phyloP scores from a whole-genome alignment of 1,140 invertebrate species.

The Acromyrmex charruanus region DNA sequence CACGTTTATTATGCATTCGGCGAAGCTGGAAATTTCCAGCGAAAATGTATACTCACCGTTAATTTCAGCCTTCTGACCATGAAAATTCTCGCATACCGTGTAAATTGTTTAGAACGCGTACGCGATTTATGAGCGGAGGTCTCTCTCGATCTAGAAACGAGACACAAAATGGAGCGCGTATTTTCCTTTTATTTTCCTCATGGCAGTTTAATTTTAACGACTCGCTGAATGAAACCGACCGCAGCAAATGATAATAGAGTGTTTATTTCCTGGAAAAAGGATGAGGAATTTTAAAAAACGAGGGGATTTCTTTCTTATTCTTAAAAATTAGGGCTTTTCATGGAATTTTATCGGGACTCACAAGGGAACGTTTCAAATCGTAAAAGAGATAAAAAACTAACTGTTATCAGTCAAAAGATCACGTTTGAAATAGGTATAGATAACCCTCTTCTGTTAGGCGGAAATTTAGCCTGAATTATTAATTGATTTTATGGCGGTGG shows the following conservation, averaged over 20 bases:
- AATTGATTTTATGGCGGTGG: background rate
- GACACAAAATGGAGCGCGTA: background rate
- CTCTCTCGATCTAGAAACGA: background rate
- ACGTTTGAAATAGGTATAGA: too few relatives aligned
- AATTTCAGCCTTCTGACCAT: conserved; percentile 25
- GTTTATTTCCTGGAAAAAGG: too few relatives aligned
- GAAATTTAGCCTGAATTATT: background rate
- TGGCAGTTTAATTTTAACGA: conserved; percentile 34
- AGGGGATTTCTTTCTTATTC: too few relatives aligned
- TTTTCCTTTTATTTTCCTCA: background rate
- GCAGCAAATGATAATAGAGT: background rate
- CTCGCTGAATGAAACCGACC: background rate
- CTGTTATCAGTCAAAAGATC: too few relatives aligned
- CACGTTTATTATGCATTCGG: background rate
- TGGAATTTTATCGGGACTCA: too few relatives aligned
- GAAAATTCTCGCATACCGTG: background rate
- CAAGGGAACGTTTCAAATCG: too few relatives aligned
- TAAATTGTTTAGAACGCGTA: conserved; percentile 30
- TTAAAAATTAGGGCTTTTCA: too few relatives aligned
- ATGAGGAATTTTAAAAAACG: too few relatives aligned
- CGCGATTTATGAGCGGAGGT: background rate
- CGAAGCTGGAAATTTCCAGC: conserved; percentile 10
- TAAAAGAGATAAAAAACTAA: too few relatives aligned
- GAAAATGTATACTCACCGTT: conserved; percentile 2
- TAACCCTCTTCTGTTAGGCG: background rate